Percentiles rank a stretch among this genome's conserved stretches.
These are phyloP conservation scores for Rhagonycha fulva DNA, from an alignment of 2,888 invertebrate genomes.

Conservation along the genomic window DNA sequence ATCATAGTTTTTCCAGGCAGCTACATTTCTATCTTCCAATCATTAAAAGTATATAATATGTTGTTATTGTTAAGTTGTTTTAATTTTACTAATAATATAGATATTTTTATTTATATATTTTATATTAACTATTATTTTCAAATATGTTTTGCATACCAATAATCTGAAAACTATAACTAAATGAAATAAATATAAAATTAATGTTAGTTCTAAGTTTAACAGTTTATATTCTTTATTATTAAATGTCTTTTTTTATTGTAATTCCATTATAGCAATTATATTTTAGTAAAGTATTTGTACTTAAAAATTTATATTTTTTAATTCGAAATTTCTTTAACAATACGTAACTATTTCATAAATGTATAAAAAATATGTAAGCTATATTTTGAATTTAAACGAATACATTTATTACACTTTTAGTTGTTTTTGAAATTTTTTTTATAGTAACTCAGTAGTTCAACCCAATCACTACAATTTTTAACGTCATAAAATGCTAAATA, in stretches of 20 bases:
- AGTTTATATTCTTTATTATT: background rate
- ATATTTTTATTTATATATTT: slow-evolving; percentile 2
- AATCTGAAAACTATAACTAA: background rate
- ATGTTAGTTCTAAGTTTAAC: background rate
- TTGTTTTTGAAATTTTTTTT: background rate
- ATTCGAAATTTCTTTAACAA: background rate
- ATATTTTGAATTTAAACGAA: background rate
- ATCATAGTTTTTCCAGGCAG: background rate
- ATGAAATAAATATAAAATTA: background rate
- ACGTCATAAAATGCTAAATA: too few species aligned
- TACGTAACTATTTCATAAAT: background rate
- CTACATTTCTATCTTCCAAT: background rate
- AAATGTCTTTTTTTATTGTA: background rate
- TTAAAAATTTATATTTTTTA: background rate
- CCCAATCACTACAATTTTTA: too few species aligned
- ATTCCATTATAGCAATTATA: background rate
- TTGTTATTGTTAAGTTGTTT: background rate
- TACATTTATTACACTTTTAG: background rate
- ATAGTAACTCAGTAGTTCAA: background rate
- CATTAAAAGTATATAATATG: background rate
- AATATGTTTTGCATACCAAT: background rate
- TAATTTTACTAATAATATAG: slow-evolving; percentile 2
- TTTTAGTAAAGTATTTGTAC: background rate
- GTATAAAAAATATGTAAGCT: background rate
- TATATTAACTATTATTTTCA: background rate